Conservation (phyloP, 1,140 invertebrate genomes). For the Temnothorax longispinosus region DNA sequence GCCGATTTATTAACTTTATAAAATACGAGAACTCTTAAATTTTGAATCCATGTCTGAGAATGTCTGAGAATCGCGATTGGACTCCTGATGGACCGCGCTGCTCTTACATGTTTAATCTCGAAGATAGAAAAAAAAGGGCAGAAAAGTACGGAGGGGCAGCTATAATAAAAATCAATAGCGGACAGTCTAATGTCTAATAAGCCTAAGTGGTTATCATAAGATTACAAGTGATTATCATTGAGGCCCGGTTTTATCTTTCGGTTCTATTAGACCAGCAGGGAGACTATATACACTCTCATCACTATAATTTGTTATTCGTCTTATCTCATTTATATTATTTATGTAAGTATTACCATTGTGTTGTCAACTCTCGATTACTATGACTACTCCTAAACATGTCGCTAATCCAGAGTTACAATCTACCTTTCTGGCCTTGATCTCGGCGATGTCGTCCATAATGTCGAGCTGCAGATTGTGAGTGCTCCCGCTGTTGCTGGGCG, state of each 20-base stretch:
- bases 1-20: neutral
- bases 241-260: neutral
- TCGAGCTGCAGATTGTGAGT: constrained; percentile 93
- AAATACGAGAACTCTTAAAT: neutral
- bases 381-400: neutral
- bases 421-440: constrained; percentile 91
- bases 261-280: neutral
- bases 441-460: constrained; percentile 93
- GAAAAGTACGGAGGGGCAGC: neutral
- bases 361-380: neutral
- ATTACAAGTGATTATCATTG: neutral
- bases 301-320: neutral
- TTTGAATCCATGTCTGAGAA: neutral
- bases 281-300: neutral
- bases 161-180: constrained; percentile 16
- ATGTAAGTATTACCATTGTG: neutral
- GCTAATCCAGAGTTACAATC: neutral
- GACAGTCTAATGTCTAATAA: constrained; percentile 14
- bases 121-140: neutral
- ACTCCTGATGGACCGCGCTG: neutral
- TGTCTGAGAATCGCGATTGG: neutral
- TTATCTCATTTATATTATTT: neutral
- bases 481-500: constrained; percentile 90
- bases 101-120: neutral
- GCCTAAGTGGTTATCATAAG: neutral